Conservation (phyloP, 2,113 vertebrate genomes). For the Crypturellus undulatus region DNA sequence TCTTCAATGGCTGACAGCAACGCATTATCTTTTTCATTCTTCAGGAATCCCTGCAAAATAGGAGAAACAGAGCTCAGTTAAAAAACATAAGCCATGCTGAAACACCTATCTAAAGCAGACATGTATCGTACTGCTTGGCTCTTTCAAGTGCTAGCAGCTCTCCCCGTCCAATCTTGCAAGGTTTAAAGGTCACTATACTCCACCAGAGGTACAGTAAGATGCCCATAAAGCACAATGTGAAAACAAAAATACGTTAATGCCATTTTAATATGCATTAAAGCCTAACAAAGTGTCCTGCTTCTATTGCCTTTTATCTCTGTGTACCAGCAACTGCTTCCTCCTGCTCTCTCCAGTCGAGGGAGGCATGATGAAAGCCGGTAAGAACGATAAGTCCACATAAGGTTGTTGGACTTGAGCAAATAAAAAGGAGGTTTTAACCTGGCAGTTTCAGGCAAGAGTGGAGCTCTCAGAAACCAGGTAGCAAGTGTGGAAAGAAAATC, state of each 20-base stretch:
- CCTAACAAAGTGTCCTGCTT: conserved; percentile 7
- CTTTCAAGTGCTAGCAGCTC: not conserved
- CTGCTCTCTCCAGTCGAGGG: conserved; percentile 14
- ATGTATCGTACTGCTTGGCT: not conserved
- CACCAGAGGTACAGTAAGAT: not conserved
- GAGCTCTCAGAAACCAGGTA: not conserved
- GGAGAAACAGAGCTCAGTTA: not conserved
- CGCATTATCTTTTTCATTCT: conserved; percentile 98
- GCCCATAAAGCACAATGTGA: not conserved
- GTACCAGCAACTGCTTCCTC: conserved; percentile 40
- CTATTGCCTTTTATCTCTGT: conserved; percentile 51
- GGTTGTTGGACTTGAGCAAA: conserved; percentile 13
- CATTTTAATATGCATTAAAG: conserved; percentile 51
- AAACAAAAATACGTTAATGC: conserved; percentile 56
- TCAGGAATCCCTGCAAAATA: conserved; percentile 91
- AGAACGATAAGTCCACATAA: conserved; percentile 48
- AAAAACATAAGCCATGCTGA: not conserved
- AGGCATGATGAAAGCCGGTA: conserved; percentile 29
- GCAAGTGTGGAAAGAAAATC: not conserved
- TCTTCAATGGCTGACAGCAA: conserved; percentile 96
- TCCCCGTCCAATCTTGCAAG: not conserved
- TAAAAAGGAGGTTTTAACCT: not conserved
- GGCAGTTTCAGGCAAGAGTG: conserved; percentile 33
- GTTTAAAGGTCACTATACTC: conserved; percentile 44
- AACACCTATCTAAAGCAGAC: not conserved